phyloP scores from a whole-genome alignment of 2,113 vertebrate genomes.

The Leptosomus discolor region DNA sequence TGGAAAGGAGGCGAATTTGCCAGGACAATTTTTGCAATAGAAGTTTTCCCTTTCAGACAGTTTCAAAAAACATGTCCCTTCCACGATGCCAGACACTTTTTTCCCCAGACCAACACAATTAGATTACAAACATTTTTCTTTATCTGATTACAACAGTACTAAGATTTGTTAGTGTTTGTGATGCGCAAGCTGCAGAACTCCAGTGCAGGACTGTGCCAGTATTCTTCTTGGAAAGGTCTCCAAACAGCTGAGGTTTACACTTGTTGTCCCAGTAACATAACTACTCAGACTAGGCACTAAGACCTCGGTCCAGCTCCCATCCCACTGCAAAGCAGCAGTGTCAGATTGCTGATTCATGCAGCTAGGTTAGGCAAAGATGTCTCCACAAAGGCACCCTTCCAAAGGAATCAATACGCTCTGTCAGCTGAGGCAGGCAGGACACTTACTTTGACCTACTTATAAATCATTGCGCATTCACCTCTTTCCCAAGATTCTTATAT shows the following conservation, averaged over 20 bases:
- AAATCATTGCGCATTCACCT: rapidly evolving
- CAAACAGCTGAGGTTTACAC: slow-evolving; percentile 11
- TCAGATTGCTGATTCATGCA: background rate
- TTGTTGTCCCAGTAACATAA: slow-evolving; percentile 7
- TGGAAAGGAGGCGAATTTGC: background rate
- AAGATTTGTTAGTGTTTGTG: background rate
- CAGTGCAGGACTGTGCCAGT: background rate
- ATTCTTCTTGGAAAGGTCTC: background rate
- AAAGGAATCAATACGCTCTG: rapidly evolving
- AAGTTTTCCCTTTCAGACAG: background rate
- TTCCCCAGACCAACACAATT: background rate
- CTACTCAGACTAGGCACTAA: background rate
- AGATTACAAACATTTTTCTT: background rate
- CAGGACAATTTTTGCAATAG: background rate
- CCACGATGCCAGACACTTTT: background rate
- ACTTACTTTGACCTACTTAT: rapidly evolving
- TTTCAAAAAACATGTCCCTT: background rate
- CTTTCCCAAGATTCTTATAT: background rate
- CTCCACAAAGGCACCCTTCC: background rate
- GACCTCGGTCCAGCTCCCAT: background rate
- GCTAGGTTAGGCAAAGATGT: background rate
- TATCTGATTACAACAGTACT: background rate
- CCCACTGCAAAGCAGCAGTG: background rate
- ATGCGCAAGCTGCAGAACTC: background rate
- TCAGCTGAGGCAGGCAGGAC: background rate